Conservation (phyloP, 2,888 invertebrate genomes). For the Heliconius erato region DNA sequence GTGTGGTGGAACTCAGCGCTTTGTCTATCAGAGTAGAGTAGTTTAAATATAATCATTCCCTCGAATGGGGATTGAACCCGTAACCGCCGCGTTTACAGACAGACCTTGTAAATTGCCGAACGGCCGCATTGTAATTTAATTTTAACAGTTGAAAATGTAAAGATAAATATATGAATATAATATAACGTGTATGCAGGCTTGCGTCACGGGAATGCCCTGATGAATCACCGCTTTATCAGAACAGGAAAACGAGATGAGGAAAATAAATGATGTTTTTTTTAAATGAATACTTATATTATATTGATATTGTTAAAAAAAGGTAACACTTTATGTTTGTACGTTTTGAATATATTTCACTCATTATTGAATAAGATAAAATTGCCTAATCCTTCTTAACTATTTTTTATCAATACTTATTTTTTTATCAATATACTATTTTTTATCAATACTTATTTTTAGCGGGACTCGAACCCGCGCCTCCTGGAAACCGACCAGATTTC, state of each 20-base stretch:
- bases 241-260: conserved; percentile 48
- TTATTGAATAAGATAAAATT: not conserved
- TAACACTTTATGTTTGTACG: too few species aligned
- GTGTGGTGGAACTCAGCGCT: too few species aligned
- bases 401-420: too few species aligned
- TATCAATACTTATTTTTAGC: too few species aligned
- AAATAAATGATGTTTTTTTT: conserved; percentile 7
- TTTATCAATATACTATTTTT: too few species aligned
- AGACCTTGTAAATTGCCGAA: not conserved
- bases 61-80: not conserved
- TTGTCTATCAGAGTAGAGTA: too few species aligned
- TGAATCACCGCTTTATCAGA: conserved; percentile 50
- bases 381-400: not conserved
- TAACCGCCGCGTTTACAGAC: not conserved
- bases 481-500: too few species aligned
- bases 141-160: not conserved
- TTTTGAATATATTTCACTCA: too few species aligned
- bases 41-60: not conserved
- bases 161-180: not conserved
- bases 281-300: not conserved
- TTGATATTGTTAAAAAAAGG: not conserved
- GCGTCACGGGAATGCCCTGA: conserved; percentile 50
- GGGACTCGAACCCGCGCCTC: too few species aligned
- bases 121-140: not conserved
- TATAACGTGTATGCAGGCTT: conserved; percentile 17